Evolutionary conservation across 2,797 vertebrate species (phyloP).

Genomic region (Danio choprae): DNA sequence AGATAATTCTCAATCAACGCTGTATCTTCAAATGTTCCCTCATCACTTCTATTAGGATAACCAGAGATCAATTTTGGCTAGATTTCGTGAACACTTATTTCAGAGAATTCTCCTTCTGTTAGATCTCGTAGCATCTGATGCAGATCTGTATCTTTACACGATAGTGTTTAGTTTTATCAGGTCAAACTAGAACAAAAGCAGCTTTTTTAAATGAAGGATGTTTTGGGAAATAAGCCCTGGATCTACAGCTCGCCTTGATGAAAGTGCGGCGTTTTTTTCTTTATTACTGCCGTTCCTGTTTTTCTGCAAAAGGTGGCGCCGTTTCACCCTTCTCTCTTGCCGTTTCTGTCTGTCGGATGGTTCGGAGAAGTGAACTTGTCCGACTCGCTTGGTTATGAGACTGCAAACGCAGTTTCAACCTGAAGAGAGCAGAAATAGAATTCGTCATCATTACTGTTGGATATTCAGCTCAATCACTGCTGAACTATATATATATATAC

Average conservation of each 20-base stretch:
- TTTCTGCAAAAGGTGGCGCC: conserved; percentile 22
- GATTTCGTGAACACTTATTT: neutral
- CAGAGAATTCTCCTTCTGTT: neutral
- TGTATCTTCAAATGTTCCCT: conserved; percentile 3
- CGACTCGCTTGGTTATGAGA: neutral
- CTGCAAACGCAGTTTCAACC: neutral
- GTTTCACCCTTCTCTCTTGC: conserved; percentile 7
- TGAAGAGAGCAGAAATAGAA: neutral
- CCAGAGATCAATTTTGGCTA: neutral
- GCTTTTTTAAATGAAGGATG: neutral
- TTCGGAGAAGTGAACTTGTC: neutral
- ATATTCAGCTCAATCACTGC: neutral
- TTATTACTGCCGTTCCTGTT: neutral
- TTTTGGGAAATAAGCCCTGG: neutral
- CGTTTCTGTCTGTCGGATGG: neutral
- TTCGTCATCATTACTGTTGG: neutral
- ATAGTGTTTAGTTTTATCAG: conserved; percentile 15
- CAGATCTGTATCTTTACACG: conserved; percentile 18
- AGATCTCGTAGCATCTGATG: neutral
- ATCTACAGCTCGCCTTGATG: neutral
- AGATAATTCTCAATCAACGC: neutral
- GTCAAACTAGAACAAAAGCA: conserved; percentile 17
- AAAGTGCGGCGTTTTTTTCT: conserved; percentile 6
- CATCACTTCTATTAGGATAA: neutral
- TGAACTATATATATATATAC: neutral